These are phyloP conservation scores for Calephelis virginiensis DNA, from an alignment of 1,140 invertebrate genomes.

Conservation along the genomic window DNA sequence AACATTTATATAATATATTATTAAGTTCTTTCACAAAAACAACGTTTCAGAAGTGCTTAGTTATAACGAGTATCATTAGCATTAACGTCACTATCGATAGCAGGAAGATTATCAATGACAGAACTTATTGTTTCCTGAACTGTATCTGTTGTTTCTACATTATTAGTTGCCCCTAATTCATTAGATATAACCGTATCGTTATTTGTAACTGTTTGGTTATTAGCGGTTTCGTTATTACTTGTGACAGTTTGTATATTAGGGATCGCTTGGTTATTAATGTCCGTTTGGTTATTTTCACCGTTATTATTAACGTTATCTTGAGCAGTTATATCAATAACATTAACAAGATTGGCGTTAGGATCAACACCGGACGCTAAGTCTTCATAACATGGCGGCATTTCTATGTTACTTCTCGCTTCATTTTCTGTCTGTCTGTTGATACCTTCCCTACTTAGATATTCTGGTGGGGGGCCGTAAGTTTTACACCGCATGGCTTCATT, in stretches of 20 bases:
- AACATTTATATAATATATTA: too few species aligned
- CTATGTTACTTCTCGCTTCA: conserved; percentile 54
- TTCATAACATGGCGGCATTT: conserved; percentile 66
- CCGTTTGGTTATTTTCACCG: not conserved
- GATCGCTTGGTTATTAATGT: not conserved
- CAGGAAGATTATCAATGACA: conserved; percentile 60
- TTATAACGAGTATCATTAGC: conserved; percentile 43
- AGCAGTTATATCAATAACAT: conserved; percentile 16
- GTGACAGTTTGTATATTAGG: not conserved
- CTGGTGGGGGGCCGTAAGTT: conserved; percentile 77
- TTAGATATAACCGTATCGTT: conserved; percentile 19
- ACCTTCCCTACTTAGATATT: conserved; percentile 77
- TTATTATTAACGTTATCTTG: conserved; percentile 15
- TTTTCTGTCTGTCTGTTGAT: conserved; percentile 38
- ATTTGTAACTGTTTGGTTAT: conserved; percentile 7
- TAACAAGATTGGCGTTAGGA: conserved; percentile 31
- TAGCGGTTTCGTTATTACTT: not conserved
- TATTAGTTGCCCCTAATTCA: conserved; percentile 16
- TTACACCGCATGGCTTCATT: conserved; percentile 77
- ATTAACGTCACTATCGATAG: conserved; percentile 60
- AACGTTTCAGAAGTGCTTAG: too few species aligned
- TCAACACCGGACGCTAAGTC: conserved; percentile 43
- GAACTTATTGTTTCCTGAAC: conserved; percentile 44
- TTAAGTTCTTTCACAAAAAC: too few species aligned
- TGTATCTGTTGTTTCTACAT: not conserved